phyloP scores from a whole-genome alignment of 2,797 vertebrate species.

The Chrosomus eos region DNA sequence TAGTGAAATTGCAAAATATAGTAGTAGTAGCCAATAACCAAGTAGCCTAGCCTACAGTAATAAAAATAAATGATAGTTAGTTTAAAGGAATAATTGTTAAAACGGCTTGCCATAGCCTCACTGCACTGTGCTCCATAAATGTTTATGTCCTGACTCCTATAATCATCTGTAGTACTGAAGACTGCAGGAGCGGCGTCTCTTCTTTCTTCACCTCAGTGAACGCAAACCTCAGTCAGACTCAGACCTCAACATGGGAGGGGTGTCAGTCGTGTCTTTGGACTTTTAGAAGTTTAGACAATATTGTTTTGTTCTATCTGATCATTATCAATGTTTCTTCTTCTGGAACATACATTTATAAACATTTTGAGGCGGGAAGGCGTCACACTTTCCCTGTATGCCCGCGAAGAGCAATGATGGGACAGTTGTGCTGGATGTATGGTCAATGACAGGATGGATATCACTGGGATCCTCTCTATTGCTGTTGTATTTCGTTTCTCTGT shows the following conservation, averaged over 20 bases:
- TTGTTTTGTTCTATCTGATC: background rate
- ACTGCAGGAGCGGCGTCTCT: slow-evolving; percentile 33
- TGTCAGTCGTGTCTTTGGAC: background rate
- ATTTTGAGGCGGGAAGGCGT: background rate
- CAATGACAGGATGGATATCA: slow-evolving; percentile 64
- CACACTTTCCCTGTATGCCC: background rate
- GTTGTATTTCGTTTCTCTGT: slow-evolving; percentile 39
- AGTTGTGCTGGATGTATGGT: slow-evolving; percentile 16
- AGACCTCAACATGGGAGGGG: slow-evolving; percentile 8
- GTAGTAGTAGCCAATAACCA: no score
- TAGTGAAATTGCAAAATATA: background rate
- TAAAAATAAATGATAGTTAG: background rate
- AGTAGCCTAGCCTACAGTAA: background rate
- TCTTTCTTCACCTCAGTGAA: slow-evolving; percentile 50
- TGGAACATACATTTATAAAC: background rate
- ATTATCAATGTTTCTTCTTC: background rate
- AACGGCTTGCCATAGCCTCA: slow-evolving; percentile 21
- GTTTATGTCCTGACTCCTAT: slow-evolving; percentile 36
- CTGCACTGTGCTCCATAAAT: slow-evolving; percentile 6
- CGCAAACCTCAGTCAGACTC: slow-evolving; percentile 24
- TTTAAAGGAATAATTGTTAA: background rate
- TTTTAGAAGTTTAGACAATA: slow-evolving; percentile 19
- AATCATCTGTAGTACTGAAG: slow-evolving; percentile 33
- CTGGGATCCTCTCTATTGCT: slow-evolving; percentile 34
- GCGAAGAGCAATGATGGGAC: slow-evolving; percentile 50